Percentiles rank a stretch among this genome's conserved stretches.
phyloP scores from a whole-genome alignment of 2,888 invertebrate genomes.

The Caenorhabditis sinica region DNA sequence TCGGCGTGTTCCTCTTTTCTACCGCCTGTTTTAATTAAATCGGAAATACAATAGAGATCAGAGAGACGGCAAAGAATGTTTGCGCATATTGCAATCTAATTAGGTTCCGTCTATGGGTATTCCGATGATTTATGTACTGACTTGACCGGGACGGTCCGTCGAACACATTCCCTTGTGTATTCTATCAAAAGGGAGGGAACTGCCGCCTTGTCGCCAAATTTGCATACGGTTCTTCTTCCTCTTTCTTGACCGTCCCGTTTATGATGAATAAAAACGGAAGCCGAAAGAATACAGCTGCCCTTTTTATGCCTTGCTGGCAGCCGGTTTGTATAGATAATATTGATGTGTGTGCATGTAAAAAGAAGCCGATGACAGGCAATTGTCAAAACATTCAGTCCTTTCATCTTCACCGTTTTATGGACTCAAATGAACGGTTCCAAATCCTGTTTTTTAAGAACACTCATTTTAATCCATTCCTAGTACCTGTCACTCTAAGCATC shows the following conservation, averaged over 20 bases:
- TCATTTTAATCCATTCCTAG: constrained; percentile 6
- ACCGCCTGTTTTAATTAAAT: constrained; percentile 55
- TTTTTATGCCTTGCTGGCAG: constrained; percentile 59
- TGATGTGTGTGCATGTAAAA: constrained; percentile 56
- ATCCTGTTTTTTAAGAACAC: constrained; percentile 11
- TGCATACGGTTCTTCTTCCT: constrained; percentile 46
- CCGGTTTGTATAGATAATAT: constrained; percentile 64
- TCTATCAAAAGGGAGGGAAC: constrained; percentile 15
- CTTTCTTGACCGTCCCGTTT: constrained; percentile 21
- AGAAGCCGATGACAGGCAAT: constrained; percentile 47
- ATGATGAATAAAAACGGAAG: constrained; percentile 65
- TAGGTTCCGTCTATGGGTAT: constrained; percentile 43
- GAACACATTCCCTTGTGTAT: constrained; percentile 51
- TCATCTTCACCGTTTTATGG: constrained; percentile 36
- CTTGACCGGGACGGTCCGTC: constrained; percentile 16
- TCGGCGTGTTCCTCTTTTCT: constrained; percentile 30
- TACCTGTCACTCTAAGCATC: constrained; percentile 38
- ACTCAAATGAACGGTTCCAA: background rate
- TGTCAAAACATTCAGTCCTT: constrained; percentile 38
- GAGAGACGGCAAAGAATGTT: constrained; percentile 47
- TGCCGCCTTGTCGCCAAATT: constrained; percentile 37
- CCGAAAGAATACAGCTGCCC: constrained; percentile 60
- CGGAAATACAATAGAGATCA: background rate
- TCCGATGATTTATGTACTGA: constrained; percentile 61
- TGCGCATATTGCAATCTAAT: constrained; percentile 55